Base-by-base conservation (phyloP, 2,888 invertebrate species). In the Macaria notata region DNA sequence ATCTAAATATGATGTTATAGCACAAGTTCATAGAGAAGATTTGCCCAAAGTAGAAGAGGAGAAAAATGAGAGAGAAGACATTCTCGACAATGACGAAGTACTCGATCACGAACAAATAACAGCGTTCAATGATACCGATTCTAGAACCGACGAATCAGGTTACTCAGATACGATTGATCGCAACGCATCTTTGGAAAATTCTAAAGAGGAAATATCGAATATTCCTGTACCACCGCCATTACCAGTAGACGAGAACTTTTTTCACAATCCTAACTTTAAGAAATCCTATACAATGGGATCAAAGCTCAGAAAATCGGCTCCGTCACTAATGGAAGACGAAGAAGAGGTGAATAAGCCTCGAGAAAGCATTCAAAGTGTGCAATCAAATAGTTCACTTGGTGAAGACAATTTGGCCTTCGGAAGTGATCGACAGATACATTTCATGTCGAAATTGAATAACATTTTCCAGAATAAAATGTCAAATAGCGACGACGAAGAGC, bases 21-120 rank as follows among this genome's bases (percentile, higher is more conserved):
- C 88, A 58, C 90, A 92, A 80, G 92, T 93, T 9, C 93, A 93
- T 68, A 87, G 92, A 76, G 93, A 93, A 75, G 92, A 93, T 79
- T 78, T 90, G 54, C 83, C 87, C 0, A 88, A 73, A 72, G 72
- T 90, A 68, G 87, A 87, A 69, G 87, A 87, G 56, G 87, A 89
- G 66, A 79, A 71, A 68, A 64, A 63, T 31, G 78, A 78, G 0
- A 71, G 59, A 52, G 77, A 72, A 58, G 65, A 62, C 31, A 51
- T 56, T 45, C 49, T 59, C 7, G 65, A 69, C 54, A 59, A 64
- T 31, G 70, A 75, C 38, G 70, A 72, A 19, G 50, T 59, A 29
- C 63, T 70, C 9, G 76, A 81, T 31, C 66, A 83, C 43, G 88
- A 87, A 68, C 75, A 81, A 56, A 70, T 83, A 4, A 86, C 86